A percentile compares a stretch with the other conserved stretches of the same genome.
These are phyloP conservation scores for Andricus curvator DNA, from an alignment of 2,888 invertebrate species.

Conservation along the genomic window DNA sequence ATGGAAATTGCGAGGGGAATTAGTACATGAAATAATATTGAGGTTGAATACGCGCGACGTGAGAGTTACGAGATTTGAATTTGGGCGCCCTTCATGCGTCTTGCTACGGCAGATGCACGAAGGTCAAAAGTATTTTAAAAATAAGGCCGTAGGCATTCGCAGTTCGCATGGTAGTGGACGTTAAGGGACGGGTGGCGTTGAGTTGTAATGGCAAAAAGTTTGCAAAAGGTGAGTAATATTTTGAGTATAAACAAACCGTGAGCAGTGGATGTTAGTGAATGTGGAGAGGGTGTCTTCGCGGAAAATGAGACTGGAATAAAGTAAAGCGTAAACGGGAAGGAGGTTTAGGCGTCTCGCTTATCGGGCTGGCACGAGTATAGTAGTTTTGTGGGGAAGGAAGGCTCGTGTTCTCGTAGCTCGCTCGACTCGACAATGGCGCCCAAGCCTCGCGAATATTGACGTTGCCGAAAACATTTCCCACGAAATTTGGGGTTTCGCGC, in stretches of 20 bases:
- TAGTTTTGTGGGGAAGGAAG: slow-evolving; percentile 65
- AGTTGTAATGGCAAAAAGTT: slow-evolving; percentile 89
- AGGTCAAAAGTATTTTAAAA: slow-evolving; percentile 78
- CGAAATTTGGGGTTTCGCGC: slow-evolving; percentile 55
- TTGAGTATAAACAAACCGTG: slow-evolving; percentile 25
- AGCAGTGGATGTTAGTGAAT: slow-evolving; percentile 19
- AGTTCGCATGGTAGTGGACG: slow-evolving; percentile 84
- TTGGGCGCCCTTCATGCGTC: slow-evolving; percentile 71
- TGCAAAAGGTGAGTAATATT: slow-evolving; percentile 85
- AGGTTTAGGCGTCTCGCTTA: slow-evolving; percentile 34
- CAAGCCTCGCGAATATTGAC: slow-evolving; percentile 74
- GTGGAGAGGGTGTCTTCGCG: slow-evolving; percentile 14
- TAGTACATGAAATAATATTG: neutral
- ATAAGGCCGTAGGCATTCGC: slow-evolving; percentile 75
- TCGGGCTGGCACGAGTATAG: slow-evolving; percentile 60
- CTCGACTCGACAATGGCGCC: slow-evolving; percentile 76
- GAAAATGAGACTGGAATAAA: slow-evolving; percentile 4
- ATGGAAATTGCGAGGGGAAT: neutral
- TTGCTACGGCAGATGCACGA: slow-evolving; percentile 75
- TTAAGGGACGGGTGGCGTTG: slow-evolving; percentile 89
- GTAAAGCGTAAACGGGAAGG: neutral
- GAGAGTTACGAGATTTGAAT: slow-evolving; percentile 64
- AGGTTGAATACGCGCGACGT: neutral
- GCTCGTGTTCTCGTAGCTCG: slow-evolving; percentile 67
- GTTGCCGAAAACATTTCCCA: slow-evolving; percentile 70